Conservation (phyloP, 2,888 invertebrate species). For the Polydrusus pterygomalis region DNA sequence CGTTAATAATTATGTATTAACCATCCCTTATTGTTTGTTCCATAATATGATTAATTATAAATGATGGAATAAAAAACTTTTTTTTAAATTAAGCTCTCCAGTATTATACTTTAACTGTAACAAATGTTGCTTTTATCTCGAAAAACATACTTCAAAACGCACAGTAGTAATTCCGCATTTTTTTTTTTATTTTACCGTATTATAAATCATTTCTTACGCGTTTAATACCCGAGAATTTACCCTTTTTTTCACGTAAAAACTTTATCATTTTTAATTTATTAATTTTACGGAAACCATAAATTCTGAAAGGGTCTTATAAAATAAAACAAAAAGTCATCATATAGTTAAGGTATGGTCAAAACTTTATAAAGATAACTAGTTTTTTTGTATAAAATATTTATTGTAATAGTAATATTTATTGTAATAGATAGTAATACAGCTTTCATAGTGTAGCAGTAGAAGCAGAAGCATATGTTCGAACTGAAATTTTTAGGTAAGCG, state of each 20-base stretch:
- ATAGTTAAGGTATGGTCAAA: neutral
- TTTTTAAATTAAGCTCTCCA: neutral
- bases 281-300: conserved; percentile 21
- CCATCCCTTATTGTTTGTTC: too few relatives aligned
- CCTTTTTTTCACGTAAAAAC: conserved; percentile 41
- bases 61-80: neutral
- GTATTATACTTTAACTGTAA: neutral
- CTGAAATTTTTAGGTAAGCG: too few relatives aligned
- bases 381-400: too few relatives aligned
- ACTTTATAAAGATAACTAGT: too few relatives aligned
- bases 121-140: neutral
- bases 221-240: conserved; percentile 12
- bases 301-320: neutral
- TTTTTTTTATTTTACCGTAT: conserved; percentile 2
- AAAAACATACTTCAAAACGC: neutral
- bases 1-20: neutral
- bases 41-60: too few relatives aligned
- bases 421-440: too few relatives aligned
- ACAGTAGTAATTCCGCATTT: neutral
- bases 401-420: too few relatives aligned
- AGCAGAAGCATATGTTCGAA: too few relatives aligned
- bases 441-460: too few relatives aligned
- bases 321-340: neutral
- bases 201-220: conserved; percentile 17
- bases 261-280: conserved; percentile 25